Percentiles rank a stretch among this genome's conserved stretches.
Evolutionary conservation across 2,797 vertebrate genomes (phyloP).

Genomic region (Eurystomus glaucurus): DNA sequence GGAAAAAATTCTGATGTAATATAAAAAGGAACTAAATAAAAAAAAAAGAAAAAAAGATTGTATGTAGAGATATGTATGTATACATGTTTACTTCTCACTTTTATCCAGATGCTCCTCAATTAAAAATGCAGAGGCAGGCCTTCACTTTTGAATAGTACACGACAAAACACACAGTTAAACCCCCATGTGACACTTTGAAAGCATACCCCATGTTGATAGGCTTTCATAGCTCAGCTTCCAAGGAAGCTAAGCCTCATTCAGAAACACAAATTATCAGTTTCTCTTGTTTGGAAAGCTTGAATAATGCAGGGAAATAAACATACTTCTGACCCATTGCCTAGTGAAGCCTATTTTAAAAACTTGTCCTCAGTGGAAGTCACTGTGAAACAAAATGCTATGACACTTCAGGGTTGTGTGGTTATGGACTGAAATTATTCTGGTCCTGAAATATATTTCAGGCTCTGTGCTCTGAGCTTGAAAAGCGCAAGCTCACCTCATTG

Average conservation of each 20-base stretch:
- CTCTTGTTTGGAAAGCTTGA: conserved; percentile 37
- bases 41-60: not conserved
- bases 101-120: not conserved
- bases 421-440: not conserved
- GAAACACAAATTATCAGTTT: conserved; percentile 49
- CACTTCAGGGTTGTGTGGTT: not conserved
- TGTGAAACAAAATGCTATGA: not conserved
- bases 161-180: not conserved
- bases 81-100: not conserved
- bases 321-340: conserved; percentile 49
- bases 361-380: not conserved
- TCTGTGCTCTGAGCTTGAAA: conserved; percentile 20
- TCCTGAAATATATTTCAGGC: conserved; percentile 29
- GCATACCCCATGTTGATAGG: not conserved
- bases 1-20: not conserved
- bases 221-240: conserved; percentile 37
- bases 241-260: conserved; percentile 52
- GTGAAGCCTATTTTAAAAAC: conserved; percentile 23
- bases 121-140: not conserved
- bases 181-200: conserved; percentile 11
- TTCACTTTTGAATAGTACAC: not conserved
- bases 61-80: not conserved
- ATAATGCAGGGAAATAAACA: conserved; percentile 43
- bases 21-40: not conserved
- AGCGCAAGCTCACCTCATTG: conserved; percentile 19